Evolutionary conservation across 2,113 vertebrate species (phyloP).

Genomic region (Sminthopsis crassicaudata): DNA sequence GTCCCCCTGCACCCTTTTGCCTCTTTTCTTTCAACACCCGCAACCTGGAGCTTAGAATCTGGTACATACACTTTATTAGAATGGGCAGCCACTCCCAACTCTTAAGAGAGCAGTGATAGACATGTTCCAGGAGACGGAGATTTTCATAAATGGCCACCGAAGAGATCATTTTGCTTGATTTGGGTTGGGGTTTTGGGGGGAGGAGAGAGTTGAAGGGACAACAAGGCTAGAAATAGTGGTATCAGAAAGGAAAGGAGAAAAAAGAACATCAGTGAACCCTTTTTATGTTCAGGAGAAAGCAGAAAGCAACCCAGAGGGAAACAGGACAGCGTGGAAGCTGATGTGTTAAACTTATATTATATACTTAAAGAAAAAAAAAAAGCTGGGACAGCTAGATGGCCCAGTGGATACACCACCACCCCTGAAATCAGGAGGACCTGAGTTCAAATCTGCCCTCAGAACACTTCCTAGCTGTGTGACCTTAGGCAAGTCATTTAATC

Average conservation of each 20-base stretch:
- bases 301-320: background rate
- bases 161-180: background rate
- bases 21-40: background rate
- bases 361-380: background rate
- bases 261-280: background rate
- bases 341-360: background rate
- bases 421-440: no score
- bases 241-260: background rate
- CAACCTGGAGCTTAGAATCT: background rate
- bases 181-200: background rate
- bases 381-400: no score
- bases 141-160: background rate
- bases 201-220: background rate
- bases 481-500: no score
- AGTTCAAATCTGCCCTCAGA: no score
- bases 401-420: no score
- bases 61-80: background rate
- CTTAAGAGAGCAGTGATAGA: no score
- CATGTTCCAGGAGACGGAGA: no score
- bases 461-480: no score
- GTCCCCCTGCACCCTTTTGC: background rate
- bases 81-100: background rate
- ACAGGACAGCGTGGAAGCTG: background rate
- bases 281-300: background rate
- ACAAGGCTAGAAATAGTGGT: background rate